Evolutionary conservation across 2,888 invertebrate species (phyloP).

Genomic region (Dichetophora obliterata): DNA sequence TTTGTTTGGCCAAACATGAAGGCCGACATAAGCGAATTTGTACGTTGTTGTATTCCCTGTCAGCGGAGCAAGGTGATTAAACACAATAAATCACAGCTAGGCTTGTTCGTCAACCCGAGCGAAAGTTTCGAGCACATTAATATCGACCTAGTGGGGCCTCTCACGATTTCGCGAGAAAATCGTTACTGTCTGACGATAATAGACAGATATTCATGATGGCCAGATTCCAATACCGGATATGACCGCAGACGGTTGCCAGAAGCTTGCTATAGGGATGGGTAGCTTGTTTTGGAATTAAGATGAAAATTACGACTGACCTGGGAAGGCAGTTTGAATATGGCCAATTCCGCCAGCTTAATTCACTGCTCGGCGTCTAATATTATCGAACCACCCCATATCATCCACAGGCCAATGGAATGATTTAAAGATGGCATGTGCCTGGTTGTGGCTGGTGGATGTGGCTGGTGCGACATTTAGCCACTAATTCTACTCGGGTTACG

Average conservation of each 20-base stretch:
- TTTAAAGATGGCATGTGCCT: conserved; percentile 43
- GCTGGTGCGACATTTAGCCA: neutral
- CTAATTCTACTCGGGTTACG: neutral
- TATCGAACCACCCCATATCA: conserved; percentile 42
- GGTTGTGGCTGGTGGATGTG: too few species aligned
- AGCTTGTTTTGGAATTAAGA: conserved; percentile 41
- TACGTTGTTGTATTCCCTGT: neutral
- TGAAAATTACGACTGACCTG: conserved; percentile 32
- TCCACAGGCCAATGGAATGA: conserved; percentile 40
- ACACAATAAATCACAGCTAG: neutral
- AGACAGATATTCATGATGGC: conserved; percentile 50
- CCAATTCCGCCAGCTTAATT: conserved; percentile 40
- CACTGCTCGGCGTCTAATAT: conserved; percentile 31
- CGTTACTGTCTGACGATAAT: conserved; percentile 59
- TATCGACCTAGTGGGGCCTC: neutral
- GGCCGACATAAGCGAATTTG: neutral
- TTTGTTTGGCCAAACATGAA: too few species aligned
- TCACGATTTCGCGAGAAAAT: neutral
- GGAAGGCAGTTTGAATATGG: too few species aligned
- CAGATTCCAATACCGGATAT: conserved; percentile 33
- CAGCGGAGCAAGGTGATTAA: neutral
- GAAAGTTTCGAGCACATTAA: conserved; percentile 8
- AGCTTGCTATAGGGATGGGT: conserved; percentile 36
- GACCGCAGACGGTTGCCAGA: neutral
- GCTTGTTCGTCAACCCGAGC: neutral